Evolutionary conservation across 1,140 invertebrate genomes (phyloP), one percentile per base, ranked within the genome.

Genomic region (Drosophila truncata): DNA sequence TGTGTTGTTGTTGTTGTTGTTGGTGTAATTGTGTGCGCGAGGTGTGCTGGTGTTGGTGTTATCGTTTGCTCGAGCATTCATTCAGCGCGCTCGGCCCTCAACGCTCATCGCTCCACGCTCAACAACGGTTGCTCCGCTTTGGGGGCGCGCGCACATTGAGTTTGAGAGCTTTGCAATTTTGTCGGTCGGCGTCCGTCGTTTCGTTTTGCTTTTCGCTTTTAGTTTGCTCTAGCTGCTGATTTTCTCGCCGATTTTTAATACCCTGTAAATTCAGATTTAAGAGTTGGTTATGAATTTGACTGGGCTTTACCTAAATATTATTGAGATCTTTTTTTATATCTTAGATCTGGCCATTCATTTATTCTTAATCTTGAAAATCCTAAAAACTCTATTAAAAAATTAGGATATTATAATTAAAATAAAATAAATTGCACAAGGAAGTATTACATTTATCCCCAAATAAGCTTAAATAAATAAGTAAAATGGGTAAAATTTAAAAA

Each of bases 131-230:
- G 62, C 55, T 52, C 42, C 49, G 63, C 65, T 58, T 78, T 78
- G 52, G 75, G 75, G 75, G 74, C 76, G 76, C 74, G 76, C 74
- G 76, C 75, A 87, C 73, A 71, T 77, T 71, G 20, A 62, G 41
- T 57, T 57, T 65, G 80, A 88, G 77, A 87, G 84, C 84, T 88
- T 87, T 88, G 84, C 84, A 80, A 84, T 84, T 88, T 87, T 84
- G 61, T 88, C 65, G 73, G 80, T 73, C 69, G 64, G 20, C 52
- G 33, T 67, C 35, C 23, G 33, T 37, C 39, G 46, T 42, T 57
- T 39, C 39, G 60, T 41, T 65, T 72, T 60, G 27, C 66, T 59
- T 71, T 72, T 58, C 41, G 33, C 46, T 58, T 72, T 71, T 27
- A 20, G 42, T 41, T 65, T 37, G 29, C 60, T 31, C 31, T 60